Evolutionary conservation across 2,888 invertebrate species (phyloP).

Genomic region (Blera fallax): DNA sequence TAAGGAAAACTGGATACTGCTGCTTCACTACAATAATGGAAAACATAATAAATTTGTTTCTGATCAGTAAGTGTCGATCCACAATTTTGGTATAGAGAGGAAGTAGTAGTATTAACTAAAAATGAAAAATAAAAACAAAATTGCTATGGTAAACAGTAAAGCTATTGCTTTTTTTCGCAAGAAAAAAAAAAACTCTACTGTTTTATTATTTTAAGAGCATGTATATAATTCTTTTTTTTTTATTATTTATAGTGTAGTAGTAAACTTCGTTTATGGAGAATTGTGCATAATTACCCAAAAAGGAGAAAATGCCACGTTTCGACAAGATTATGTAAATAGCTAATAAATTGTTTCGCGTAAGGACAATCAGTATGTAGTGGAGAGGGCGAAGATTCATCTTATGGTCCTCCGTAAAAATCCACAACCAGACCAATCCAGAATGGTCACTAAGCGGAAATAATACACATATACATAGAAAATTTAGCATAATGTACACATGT

Average conservation of each 20-base stretch:
- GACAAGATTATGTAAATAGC: neutral
- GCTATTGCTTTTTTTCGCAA: neutral
- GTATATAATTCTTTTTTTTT: neutral
- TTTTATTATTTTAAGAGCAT: neutral
- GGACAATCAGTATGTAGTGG: conserved; percentile 19
- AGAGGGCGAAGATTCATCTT: conserved; percentile 27
- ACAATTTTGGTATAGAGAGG: conserved; percentile 31
- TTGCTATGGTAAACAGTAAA: neutral
- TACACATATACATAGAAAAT: conserved; percentile 22
- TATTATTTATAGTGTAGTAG: conserved; percentile 19
- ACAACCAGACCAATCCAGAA: conserved; percentile 36
- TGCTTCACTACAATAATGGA: conserved; percentile 80
- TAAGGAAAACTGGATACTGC: conserved; percentile 82
- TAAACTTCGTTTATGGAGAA: conserved; percentile 32
- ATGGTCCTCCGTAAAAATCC: conserved; percentile 36
- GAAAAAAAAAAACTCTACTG: neutral
- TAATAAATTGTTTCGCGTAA: neutral
- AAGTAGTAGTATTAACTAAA: conserved; percentile 52
- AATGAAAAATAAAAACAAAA: conserved; percentile 25
- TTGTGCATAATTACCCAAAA: conserved; percentile 52
- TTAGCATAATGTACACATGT: neutral
- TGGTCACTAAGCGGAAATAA: conserved; percentile 35
- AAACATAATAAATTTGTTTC: conserved; percentile 56
- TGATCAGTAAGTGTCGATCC: conserved; percentile 60
- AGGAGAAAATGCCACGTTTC: conserved; percentile 18